Evolutionary conservation across 2,113 vertebrate genomes (phyloP), one percentile per base, ranked within the genome.

Genomic region (Brachyhypopomus occidentalis): DNA sequence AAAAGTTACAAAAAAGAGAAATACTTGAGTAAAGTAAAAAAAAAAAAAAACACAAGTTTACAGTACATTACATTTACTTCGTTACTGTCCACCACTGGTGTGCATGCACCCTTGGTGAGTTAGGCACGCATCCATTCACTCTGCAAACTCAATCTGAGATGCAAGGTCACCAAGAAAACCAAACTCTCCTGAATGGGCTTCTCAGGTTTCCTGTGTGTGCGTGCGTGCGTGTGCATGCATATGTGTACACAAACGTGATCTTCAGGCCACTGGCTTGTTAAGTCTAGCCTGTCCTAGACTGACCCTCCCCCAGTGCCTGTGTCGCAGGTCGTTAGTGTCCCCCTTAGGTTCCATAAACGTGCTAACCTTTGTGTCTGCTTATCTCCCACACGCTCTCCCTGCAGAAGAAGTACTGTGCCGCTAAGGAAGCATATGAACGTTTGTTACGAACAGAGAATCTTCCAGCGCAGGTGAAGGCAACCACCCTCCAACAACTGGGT

Each of bases 391-490:
- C 74, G 78, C 23, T 72, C 22, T 67, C 34, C 27, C 88, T 88
- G 86, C 91, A 99, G 97, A 97, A 96, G 93, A 98, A 98, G 91
- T 96, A 97, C 94, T 94, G 96, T 90, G 95, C 95, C 86, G 97
- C 97, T 88, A 99, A 98, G 90, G 97, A 99, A 91, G 96, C 97
- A 70, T 99, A 99, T 89, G 97, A 99, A 90, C 95, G 94, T 92
- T 95, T 99, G 90, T 89, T 99, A 92, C 96, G 98, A 93, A 95
- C 93, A 12, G 96, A 98, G 88, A 95, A 96, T 91, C 95, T 99
- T 93, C 95, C 97, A 91, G 94, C 95, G 90, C 96, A 97, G 96
- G 97, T 99, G 92, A 99, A 98, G 94, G 97, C 97, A 85, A 95
- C 96, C 86, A 95, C 97, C 83, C 95, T 99, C 90, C 97, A 98